phyloP scores from a whole-genome alignment of 2,888 invertebrate species.

The Drosophila antonietae region DNA sequence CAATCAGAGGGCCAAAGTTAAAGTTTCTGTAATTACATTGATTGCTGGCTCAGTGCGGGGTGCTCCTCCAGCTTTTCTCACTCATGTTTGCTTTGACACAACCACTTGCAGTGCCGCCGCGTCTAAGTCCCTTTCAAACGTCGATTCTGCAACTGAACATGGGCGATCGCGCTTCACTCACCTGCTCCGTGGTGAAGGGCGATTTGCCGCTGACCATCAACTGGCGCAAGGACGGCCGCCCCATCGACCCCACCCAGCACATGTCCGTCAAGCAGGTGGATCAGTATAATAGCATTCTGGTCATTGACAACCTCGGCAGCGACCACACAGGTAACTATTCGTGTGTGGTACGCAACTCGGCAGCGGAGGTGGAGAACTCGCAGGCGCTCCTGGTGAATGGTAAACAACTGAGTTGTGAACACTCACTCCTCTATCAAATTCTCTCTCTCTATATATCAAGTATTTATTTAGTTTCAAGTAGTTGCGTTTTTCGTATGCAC shows the following conservation, averaged over 20 bases:
- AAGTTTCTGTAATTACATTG: constrained; percentile 17
- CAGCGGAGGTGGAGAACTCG: constrained; percentile 90
- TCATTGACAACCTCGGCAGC: constrained; percentile 90
- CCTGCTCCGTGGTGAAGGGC: constrained; percentile 91
- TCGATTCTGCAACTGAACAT: constrained; percentile 89
- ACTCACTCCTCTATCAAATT: neutral
- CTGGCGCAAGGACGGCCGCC: constrained; percentile 91
- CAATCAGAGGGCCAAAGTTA: constrained; percentile 17
- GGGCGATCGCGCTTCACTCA: constrained; percentile 90
- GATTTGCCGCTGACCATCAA: constrained; percentile 90
- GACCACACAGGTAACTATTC: constrained; percentile 92
- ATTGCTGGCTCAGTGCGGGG: constrained; percentile 19
- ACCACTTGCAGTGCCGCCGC: constrained; percentile 88
- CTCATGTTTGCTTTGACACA: constrained; percentile 40
- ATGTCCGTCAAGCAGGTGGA: constrained; percentile 90
- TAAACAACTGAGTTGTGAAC: constrained; percentile 85
- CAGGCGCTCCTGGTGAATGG: constrained; percentile 91
- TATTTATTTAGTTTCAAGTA: constrained; percentile 68
- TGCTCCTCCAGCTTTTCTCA: constrained; percentile 23
- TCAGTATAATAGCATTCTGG: constrained; percentile 91
- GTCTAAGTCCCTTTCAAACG: constrained; percentile 90
- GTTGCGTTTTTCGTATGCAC: constrained; percentile 66
- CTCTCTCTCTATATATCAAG: constrained; percentile 4
- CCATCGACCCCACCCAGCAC: constrained; percentile 87
- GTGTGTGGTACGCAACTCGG: constrained; percentile 90